Base-by-base conservation (phyloP, 2,888 invertebrate genomes). In the Andrena fulva region DNA sequence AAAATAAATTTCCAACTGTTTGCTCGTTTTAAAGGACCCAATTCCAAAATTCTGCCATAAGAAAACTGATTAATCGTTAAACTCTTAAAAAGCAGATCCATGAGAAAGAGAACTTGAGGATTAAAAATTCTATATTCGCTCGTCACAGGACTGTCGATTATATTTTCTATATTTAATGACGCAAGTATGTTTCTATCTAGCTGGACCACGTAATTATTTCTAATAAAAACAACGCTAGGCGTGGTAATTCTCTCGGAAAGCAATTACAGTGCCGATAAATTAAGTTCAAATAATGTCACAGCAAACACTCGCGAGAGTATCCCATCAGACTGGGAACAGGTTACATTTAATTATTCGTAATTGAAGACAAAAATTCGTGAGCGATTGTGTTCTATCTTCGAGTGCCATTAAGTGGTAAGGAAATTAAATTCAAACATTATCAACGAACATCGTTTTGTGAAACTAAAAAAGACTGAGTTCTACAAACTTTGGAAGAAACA, bases 201-300 rank as follows among this genome's bases (percentile, higher is more conserved):
- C 52, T 20, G 0, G 0, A n/a, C n/a, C 20, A 0, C 20, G 16
- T 52, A 52, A 52, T 52, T 52, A 20, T 52, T 52, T 52, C 20
- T 52, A 52, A 52, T 20, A 20, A 52, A 20, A 52, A 20, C 52
- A 52, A 52, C 52, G 52, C 16, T 52, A 52, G 20, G 7, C 20
- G 20, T 20, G 20, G 52, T 52, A 52, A 52, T 20, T 52, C 20
- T 7, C 52, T 20, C 0, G 2, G 8, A 52, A 52, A 52, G 52
- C 20, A 52, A 52, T 52, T 52, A 20, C 52, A 20, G 52, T 20
- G 52, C 16, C 52, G 52, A 52, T 20, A 52, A 52, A 52, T 52
- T 52, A 52, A 52, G 20, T 52, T 52, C 52, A 52, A 52, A 52
- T 52, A 52, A 52, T 52, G 52, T 52, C 52, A 52, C 20, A 52